These are phyloP conservation scores for Stenotaenia linearis DNA, from an alignment of 2,888 invertebrate species.

Conservation along the genomic window DNA sequence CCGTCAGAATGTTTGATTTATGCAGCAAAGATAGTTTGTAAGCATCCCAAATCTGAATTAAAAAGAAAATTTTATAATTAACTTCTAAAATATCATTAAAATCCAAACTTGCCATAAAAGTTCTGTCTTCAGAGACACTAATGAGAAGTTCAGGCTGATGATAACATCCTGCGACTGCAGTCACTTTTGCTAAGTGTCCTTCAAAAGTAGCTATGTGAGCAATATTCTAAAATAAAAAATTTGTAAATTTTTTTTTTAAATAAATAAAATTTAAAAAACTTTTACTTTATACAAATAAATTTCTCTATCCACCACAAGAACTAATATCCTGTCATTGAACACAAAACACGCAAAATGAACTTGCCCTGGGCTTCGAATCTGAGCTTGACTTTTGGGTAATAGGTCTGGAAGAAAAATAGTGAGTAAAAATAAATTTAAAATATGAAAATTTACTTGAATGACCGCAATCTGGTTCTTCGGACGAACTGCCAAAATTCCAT, in stretches of 20 bases:
- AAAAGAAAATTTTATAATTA: neutral
- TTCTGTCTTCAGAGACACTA: conserved; percentile 30
- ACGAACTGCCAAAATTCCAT: conserved; percentile 27
- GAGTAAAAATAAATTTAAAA: neutral
- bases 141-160: conserved; percentile 27
- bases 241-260: neutral
- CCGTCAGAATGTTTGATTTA: conserved; percentile 8
- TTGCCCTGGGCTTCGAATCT: conserved; percentile 24
- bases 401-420: neutral
- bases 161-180: neutral
- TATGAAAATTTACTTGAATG: neutral
- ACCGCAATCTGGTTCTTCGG: neutral
- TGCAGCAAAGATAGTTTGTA: conserved; percentile 8
- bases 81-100: neutral
- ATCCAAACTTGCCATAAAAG: conserved; percentile 28
- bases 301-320: conserved; percentile 24
- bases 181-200: conserved; percentile 29
- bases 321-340: conserved; percentile 24
- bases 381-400: neutral
- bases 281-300: conserved; percentile 30
- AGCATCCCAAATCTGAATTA: conserved; percentile 7
- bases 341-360: conserved; percentile 27
- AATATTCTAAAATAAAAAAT: neutral
- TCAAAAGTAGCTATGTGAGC: conserved; percentile 21
- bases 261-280: no score